A percentile compares a stretch with the other conserved stretches of the same genome.
Evolutionary conservation across 1,140 invertebrate species (phyloP).

Genomic region (Drosophila tristis): DNA sequence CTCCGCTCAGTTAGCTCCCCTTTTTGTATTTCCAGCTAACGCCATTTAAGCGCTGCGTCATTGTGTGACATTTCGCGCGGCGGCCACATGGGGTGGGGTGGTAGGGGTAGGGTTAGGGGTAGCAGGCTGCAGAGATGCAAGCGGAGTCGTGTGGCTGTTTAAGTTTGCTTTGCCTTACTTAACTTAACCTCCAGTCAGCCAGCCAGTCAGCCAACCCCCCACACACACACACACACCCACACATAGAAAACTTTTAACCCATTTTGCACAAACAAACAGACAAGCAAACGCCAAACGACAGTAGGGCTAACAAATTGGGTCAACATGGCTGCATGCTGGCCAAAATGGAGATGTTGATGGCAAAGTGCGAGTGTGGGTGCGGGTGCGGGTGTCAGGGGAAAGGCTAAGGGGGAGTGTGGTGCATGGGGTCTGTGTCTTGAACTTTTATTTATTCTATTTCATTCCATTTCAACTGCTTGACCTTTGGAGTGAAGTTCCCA

Average conservation of each 20-base stretch:
- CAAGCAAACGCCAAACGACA: conserved; percentile 55
- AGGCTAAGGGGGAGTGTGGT: not conserved
- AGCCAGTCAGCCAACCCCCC: conserved; percentile 44
- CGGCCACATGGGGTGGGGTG: conserved; percentile 9
- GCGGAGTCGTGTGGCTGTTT: conserved; percentile 4
- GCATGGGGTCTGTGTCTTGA: conserved; percentile 12
- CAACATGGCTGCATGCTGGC: conserved; percentile 49
- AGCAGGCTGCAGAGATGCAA: not conserved
- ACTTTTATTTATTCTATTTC: conserved; percentile 40
- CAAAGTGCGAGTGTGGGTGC: not conserved
- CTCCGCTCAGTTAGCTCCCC: not conserved
- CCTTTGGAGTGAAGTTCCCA: conserved; percentile 28
- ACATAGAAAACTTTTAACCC: conserved; percentile 62
- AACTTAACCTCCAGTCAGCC: conserved; percentile 41
- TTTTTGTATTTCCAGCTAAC: conserved; percentile 34
- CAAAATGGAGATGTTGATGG: conserved; percentile 14
- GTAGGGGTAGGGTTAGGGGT: too few relatives aligned
- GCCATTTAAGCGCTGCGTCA: conserved; percentile 75
- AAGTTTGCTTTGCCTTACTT: conserved; percentile 66
- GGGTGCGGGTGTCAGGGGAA: too few relatives aligned
- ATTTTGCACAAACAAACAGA: conserved; percentile 67
- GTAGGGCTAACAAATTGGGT: conserved; percentile 56
- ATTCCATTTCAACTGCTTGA: conserved; percentile 29
- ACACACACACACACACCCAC: conserved; percentile 21
- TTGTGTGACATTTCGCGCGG: conserved; percentile 73